Evolutionary conservation across 2,113 vertebrate species (phyloP).

Genomic region (Nesoenas mayeri): DNA sequence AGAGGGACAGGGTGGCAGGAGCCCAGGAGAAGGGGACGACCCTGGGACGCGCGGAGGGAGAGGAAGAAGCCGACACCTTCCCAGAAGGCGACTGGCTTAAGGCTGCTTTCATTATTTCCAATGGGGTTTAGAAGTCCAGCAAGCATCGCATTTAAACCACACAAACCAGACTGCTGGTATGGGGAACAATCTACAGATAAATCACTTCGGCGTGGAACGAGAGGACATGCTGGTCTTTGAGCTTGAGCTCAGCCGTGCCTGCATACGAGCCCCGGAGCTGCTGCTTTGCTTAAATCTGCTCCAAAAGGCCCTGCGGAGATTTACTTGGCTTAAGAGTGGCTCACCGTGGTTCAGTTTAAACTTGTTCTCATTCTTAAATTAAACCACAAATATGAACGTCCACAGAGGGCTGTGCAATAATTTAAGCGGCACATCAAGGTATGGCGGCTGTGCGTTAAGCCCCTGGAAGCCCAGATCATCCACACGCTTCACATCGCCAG

Average conservation of each 20-base stretch:
- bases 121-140: not conserved
- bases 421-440: not conserved
- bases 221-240: not conserved
- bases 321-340: not conserved
- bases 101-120: not conserved
- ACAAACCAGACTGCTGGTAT: not conserved
- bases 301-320: not conserved
- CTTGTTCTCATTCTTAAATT: not conserved
- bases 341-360: not conserved
- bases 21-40: not conserved
- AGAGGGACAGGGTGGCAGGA: not conserved
- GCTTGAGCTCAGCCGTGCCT: not conserved
- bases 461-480: not conserved
- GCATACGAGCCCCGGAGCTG: not conserved
- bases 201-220: not conserved
- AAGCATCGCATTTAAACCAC: not conserved
- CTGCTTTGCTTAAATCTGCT: not conserved
- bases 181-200: not conserved
- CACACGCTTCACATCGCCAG: not conserved
- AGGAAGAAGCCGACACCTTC: not conserved
- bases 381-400: not conserved
- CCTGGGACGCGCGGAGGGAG: not conserved
- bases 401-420: not conserved
- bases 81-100: not conserved
- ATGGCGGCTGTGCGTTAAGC: not conserved